Percentiles rank a stretch among this genome's conserved stretches.
Evolutionary conservation across 2,113 vertebrate species (phyloP).

Genomic region (Silurus glanis): DNA sequence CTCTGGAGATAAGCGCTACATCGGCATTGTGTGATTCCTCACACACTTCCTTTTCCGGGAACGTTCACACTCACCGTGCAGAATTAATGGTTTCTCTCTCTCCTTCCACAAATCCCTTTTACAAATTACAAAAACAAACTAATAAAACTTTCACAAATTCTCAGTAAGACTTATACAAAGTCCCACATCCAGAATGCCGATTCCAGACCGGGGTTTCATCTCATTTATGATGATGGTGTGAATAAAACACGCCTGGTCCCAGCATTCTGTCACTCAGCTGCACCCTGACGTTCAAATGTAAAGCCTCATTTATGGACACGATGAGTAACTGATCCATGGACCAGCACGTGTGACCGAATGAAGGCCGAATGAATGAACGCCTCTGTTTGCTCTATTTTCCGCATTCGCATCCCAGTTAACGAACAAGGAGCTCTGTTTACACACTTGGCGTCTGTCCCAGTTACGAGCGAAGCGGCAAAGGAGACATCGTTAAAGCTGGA

Average conservation of each 20-base stretch:
- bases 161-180: background rate
- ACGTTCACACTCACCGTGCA: background rate
- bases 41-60: background rate
- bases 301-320: background rate
- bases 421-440: background rate
- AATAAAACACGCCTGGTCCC: background rate
- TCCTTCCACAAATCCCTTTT: too few species aligned
- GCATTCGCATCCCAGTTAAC: constrained; percentile 21
- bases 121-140: too few species aligned
- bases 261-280: background rate
- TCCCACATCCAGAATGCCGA: background rate
- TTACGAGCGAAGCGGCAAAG: background rate
- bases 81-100: background rate
- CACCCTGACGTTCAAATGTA: background rate
- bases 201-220: background rate
- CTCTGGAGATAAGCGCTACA: background rate
- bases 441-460: background rate
- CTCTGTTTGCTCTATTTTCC: constrained; percentile 24
- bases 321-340: background rate
- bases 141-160: background rate
- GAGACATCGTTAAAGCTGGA: background rate
- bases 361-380: constrained; percentile 12
- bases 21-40: constrained; percentile 3
- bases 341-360: background rate
- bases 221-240: background rate